Conservation (phyloP, 2,888 invertebrate species). For the Andrena minutula region DNA sequence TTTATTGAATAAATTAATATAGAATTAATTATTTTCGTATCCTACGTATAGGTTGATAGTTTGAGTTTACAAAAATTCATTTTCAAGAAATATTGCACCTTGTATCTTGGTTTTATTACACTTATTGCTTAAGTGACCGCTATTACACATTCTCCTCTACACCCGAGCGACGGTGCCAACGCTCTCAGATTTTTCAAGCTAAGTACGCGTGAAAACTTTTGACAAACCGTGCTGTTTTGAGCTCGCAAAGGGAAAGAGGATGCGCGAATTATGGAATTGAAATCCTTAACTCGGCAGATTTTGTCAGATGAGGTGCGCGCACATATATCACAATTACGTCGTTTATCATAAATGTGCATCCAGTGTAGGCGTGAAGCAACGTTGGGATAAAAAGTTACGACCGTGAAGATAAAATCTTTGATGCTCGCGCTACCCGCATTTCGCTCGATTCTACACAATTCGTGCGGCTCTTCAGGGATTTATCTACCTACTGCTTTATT, state of each 20-base stretch:
- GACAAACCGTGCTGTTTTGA: too few species aligned
- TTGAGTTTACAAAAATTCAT: too few species aligned
- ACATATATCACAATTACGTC: constrained; percentile 4
- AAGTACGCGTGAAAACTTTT: too few species aligned
- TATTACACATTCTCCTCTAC: too few species aligned
- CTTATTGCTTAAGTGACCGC: too few species aligned
- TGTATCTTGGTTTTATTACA: too few species aligned
- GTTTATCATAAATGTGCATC: constrained; percentile 29
- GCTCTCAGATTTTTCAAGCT: too few species aligned
- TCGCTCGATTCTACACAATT: neutral
- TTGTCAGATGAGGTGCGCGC: neutral
- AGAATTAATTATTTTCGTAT: too few species aligned
- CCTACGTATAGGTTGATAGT: too few species aligned
- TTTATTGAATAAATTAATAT: too few species aligned
- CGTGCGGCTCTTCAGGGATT: constrained; percentile 19
- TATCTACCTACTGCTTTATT: constrained; percentile 33
- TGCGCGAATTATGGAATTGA: neutral
- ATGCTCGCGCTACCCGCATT: neutral
- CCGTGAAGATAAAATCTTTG: constrained; percentile 8
- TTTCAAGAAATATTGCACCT: too few species aligned
- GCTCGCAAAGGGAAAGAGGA: too few species aligned
- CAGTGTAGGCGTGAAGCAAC: neutral
- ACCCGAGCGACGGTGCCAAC: neutral
- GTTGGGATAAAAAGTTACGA: constrained; percentile 36
- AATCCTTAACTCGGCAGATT: constrained; percentile 31